Percentiles rank a stretch among this genome's conserved stretches.
Conservation (phyloP, 2,113 vertebrate genomes). For the Ornithorhynchus anatinus region DNA sequence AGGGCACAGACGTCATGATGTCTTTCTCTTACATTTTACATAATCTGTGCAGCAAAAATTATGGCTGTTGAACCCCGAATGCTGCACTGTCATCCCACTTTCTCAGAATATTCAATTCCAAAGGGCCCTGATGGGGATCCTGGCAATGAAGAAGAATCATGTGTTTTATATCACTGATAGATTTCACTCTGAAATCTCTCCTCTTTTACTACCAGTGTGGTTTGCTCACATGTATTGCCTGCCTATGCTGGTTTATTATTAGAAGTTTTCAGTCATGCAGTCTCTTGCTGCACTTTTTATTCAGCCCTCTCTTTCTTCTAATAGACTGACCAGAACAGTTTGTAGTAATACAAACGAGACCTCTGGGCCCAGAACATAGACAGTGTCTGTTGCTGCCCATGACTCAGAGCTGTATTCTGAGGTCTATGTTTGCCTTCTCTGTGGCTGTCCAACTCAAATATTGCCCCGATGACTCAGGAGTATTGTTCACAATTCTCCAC, state of each 20-base stretch:
- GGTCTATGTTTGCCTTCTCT: slow-evolving; percentile 1
- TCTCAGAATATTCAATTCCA: too few species aligned
- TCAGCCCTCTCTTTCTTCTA: background rate
- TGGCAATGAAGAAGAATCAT: too few species aligned
- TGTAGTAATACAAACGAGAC: slow-evolving; percentile 2
- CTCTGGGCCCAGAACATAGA: background rate
- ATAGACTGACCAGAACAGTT: background rate
- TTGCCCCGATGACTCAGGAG: slow-evolving; percentile 9
- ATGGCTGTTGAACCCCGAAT: too few species aligned
- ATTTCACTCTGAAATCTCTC: background rate
- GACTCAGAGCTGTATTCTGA: slow-evolving; percentile 9
- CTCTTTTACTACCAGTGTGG: background rate
- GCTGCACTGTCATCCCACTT: too few species aligned
- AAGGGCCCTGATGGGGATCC: too few species aligned
- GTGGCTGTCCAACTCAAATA: slow-evolving; percentile 3
- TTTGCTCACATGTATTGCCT: background rate
- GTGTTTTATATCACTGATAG: too few species aligned
- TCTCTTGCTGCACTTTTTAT: background rate
- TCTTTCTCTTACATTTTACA: too few species aligned
- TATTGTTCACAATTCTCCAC: background rate
- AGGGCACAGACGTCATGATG: too few species aligned
- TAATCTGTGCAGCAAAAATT: too few species aligned
- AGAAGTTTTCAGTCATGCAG: background rate
- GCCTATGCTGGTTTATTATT: background rate
- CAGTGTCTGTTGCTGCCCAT: background rate